A percentile compares a stretch with the other conserved stretches of the same genome.
Evolutionary conservation across 2,113 vertebrate species (phyloP).

Genomic region (Willisornis vidua): DNA sequence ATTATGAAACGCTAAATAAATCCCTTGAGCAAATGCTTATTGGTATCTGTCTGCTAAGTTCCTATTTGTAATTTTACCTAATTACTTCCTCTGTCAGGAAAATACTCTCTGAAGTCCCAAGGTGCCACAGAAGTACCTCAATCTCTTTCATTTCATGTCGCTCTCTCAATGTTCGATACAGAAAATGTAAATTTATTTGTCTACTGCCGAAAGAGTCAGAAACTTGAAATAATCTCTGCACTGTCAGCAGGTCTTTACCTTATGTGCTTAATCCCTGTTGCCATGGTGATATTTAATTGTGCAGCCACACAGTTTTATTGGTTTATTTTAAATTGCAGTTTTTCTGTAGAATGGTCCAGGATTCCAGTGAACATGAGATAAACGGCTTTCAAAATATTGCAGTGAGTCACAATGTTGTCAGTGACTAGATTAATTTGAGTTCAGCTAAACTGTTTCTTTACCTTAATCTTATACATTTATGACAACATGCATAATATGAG

Average conservation of each 20-base stretch:
- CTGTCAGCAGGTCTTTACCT: conserved; percentile 40
- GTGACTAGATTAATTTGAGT: conserved; percentile 4
- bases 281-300: conserved; percentile 56
- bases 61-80: conserved; percentile 51
- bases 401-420: not conserved
- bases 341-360: not conserved
- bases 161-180: not conserved
- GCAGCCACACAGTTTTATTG: conserved; percentile 17
- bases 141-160: not conserved
- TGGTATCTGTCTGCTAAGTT: conserved; percentile 33
- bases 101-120: conserved; percentile 30
- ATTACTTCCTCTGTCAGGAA: conserved; percentile 67
- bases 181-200: conserved; percentile 31
- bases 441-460: not conserved
- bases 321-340: conserved; percentile 61
- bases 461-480: not conserved
- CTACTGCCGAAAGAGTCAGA: conserved; percentile 33
- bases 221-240: conserved; percentile 55
- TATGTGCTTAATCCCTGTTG: conserved; percentile 36
- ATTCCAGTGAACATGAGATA: not conserved
- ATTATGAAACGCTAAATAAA: conserved; percentile 38
- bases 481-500: not conserved
- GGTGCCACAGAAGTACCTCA: not conserved
- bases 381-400: conserved; percentile 33
- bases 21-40: not conserved